A percentile compares a stretch with the other conserved stretches of the same genome.
phyloP scores from a whole-genome alignment of 2,113 vertebrate species.

The Ochotona curzoniae region DNA sequence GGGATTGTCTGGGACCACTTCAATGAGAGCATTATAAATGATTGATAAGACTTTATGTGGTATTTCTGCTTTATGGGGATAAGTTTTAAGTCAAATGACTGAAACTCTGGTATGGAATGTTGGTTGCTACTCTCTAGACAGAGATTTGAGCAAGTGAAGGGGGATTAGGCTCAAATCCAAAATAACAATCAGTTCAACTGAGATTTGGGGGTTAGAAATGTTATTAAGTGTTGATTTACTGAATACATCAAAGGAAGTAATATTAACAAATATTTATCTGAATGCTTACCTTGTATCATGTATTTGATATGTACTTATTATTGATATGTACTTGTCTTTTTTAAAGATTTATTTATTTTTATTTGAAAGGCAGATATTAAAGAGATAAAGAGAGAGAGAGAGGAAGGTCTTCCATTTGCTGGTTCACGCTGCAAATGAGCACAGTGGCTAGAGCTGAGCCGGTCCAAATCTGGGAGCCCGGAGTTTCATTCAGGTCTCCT shows the following conservation, averaged over 20 bases:
- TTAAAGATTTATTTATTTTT: too few species aligned
- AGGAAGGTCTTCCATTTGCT: too few species aligned
- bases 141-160: slow-evolving; percentile 32
- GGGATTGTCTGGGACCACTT: slow-evolving; percentile 72
- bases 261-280: slow-evolving; percentile 23
- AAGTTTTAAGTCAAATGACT: slow-evolving; percentile 66
- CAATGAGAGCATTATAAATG: slow-evolving; percentile 80
- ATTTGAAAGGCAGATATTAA: too few species aligned
- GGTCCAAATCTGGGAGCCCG: too few species aligned
- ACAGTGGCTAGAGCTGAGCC: too few species aligned
- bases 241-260: slow-evolving; percentile 19
- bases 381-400: too few species aligned
- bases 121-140: slow-evolving; percentile 26
- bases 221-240: slow-evolving; percentile 27
- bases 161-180: slow-evolving; percentile 46
- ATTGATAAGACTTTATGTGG: slow-evolving; percentile 79
- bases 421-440: too few species aligned
- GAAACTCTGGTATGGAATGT: slow-evolving; percentile 64
- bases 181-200: background rate
- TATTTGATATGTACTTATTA: background rate
- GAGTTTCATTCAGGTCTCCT: too few species aligned
- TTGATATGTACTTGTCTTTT: background rate
- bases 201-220: background rate
- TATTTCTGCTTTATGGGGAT: slow-evolving; percentile 65
- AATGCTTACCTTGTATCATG: background rate